Base-by-base conservation (phyloP, 2,888 invertebrate species). In the Eutolmus rufibarbis region DNA sequence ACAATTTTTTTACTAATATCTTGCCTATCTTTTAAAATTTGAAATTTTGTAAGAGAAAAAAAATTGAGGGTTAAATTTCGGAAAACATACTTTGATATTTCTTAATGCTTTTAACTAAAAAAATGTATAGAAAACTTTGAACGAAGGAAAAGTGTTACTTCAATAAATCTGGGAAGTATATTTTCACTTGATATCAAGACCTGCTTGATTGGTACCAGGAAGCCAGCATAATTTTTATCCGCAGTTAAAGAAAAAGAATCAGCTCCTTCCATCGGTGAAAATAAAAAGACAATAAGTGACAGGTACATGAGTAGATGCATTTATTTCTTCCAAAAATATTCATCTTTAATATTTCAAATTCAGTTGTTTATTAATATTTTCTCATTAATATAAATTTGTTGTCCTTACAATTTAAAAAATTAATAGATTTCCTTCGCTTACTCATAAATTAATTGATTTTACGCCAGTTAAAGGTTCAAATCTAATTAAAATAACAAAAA, bases 251-350 rank as follows among this genome's bases (percentile, higher is more conserved):
- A 76, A 19, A 7, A 19, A n/a, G 37, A 76, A 16, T 12, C 19
- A 19, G 28, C 14, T 66, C 28, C 66, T 23, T 66, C 66, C 66
- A 66, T 23, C 76, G 76, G 28, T 40, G 66, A 76, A 23, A 84
- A 85, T 74, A 34, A 88, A 87, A 88, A 87, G 81, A 87, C 87
- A 57, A 56, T 86, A 66, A 51, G 51, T 88, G 87, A 82, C 88
- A 88, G 88, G 88, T 88, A 88, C 88, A 88, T 88, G 88, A 86
- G 88, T 88, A 88, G 88, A 88, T 88, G 88, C 86, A 86, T 87
- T 88, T 88, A 88, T 88, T 88, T 74, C 84, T 85, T 85, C 85
- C 85, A 85, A 85, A 85, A 85, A 85, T 78, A 87, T 88, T 86
- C 37, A 74, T 77, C 74, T 86, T 77, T 84, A 86, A 85, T 87